Percentiles rank a stretch among this genome's conserved stretches.
phyloP scores from a whole-genome alignment of 1,140 invertebrate genomes.

The Drosophila arizonae region DNA sequence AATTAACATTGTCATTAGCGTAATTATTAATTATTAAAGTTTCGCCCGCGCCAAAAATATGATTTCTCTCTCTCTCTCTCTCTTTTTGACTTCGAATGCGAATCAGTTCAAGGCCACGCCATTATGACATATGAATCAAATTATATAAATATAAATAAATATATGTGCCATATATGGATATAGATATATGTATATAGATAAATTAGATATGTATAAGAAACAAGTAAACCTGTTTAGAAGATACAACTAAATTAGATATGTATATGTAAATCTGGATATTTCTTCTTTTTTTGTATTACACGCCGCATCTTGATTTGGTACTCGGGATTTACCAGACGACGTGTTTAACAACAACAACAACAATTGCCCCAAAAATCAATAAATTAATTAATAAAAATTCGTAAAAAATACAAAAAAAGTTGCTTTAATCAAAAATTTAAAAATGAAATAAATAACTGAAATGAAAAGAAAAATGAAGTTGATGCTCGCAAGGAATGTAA shows the following conservation, averaged over 20 bases:
- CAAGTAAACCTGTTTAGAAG: too few relatives aligned
- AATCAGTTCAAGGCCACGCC: constrained; percentile 72
- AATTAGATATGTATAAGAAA: constrained; percentile 36
- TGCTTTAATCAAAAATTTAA: not conserved
- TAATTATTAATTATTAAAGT: not conserved
- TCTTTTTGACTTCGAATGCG: not conserved
- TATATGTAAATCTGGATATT: constrained; percentile 36
- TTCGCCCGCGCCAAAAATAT: constrained; percentile 35
- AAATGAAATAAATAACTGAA: constrained; percentile 4
- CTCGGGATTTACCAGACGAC: constrained; percentile 59
- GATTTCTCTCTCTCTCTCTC: not conserved
- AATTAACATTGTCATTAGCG: constrained; percentile 11
- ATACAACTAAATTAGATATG: constrained; percentile 36
- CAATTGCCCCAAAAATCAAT: constrained; percentile 45
- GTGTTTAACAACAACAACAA: constrained; percentile 33
- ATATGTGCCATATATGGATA: not conserved
- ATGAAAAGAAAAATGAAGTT: constrained; percentile 8
- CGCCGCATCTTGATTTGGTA: constrained; percentile 29
- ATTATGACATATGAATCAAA: constrained; percentile 40
- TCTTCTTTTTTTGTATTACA: constrained; percentile 45
- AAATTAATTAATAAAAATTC: constrained; percentile 43
- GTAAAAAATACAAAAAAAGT: constrained; percentile 5
- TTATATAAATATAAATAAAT: constrained; percentile 47
- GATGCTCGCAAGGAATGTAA: not conserved
- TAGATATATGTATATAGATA: constrained; percentile 12